Evolutionary conservation across 2,113 vertebrate genomes (phyloP).

Genomic region (Gambusia holbrooki): DNA sequence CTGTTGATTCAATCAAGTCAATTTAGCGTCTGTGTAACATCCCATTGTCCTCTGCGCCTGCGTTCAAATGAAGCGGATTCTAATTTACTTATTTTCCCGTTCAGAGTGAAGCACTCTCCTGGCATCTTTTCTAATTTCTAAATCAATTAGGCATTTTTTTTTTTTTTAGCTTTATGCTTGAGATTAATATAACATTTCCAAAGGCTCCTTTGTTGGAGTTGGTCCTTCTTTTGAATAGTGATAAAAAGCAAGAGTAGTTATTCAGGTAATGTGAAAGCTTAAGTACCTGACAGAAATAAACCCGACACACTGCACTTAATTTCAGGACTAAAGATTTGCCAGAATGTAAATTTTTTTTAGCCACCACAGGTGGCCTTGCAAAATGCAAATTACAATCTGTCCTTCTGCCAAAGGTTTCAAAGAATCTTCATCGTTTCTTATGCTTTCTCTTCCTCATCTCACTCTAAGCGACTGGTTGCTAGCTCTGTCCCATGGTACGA

Average conservation of each 20-base stretch:
- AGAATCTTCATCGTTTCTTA: neutral
- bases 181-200: conserved; percentile 72
- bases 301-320: conserved; percentile 22
- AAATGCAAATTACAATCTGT: neutral
- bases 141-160: conserved; percentile 78
- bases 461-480: conserved; percentile 17
- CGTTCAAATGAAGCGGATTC: conserved; percentile 80
- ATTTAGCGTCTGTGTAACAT: conserved; percentile 80
- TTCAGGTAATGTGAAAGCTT: conserved; percentile 31
- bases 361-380: neutral
- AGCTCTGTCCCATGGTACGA: conserved; percentile 61
- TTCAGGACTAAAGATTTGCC: conserved; percentile 3
- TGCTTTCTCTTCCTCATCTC: too few species aligned
- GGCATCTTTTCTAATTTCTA: conserved; percentile 82
- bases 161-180: conserved; percentile 69
- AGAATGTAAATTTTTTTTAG: neutral
- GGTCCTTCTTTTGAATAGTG: conserved; percentile 13
- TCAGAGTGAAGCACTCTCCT: conserved; percentile 76
- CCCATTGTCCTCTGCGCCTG: conserved; percentile 78
- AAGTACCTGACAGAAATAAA: conserved; percentile 43
- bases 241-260: conserved; percentile 60
- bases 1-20: conserved; percentile 86
- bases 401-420: neutral
- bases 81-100: conserved; percentile 80
- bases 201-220: conserved; percentile 25